Base-by-base conservation (phyloP, 2,113 vertebrate species). In the Hirundichthys speculiger region DNA sequence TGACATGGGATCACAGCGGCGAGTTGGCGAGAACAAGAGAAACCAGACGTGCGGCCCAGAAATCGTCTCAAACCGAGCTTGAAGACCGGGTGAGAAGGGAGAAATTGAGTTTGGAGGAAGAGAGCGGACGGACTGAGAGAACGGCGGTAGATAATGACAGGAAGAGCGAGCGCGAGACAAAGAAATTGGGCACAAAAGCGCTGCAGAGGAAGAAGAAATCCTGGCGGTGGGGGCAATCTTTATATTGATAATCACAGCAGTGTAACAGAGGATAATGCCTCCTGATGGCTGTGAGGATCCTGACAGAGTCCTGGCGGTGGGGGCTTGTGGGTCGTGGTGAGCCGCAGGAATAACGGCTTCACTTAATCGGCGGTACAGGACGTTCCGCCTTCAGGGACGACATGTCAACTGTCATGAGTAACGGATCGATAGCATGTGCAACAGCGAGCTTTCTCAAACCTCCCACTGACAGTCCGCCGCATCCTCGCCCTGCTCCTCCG, bases 341-440 rank as follows among this genome's bases (percentile, higher is more conserved):
- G 65, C 69, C 62, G 55, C 70, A 72, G 77, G 67, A 82, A 76
- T 86, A 81, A 86, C 69, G 67, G 66, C 75, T 57, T 62, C 54
- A 74, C 76, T 84, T 77, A 80, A 85, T 88, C 79, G 73, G 73
- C 62, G 53, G 72, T 43, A 60, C 68, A 67, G 77, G 67, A 83
- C 70, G 63, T 73, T 79, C 58, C 38, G 64, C 70, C 83, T 79
- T 61, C 19, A 30, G 58, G 56, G 79, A 72, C 63, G 60, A 55
- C 42, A 12, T 86, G 84, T 81, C 86, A 87, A 24, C 68, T 42
- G 43, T 58, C 50, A 52, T 68, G 71, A 80, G 61, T 46, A n/a
- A n/a, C n/a, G 58, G 86, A 89, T 88, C 86, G 30, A 88, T 89
- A 70, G 48, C 13, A 54, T 53, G 70, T 59, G 64, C 20, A 62